phyloP scores from a whole-genome alignment of 2,797 vertebrate species.

The Naso thynnoides region DNA sequence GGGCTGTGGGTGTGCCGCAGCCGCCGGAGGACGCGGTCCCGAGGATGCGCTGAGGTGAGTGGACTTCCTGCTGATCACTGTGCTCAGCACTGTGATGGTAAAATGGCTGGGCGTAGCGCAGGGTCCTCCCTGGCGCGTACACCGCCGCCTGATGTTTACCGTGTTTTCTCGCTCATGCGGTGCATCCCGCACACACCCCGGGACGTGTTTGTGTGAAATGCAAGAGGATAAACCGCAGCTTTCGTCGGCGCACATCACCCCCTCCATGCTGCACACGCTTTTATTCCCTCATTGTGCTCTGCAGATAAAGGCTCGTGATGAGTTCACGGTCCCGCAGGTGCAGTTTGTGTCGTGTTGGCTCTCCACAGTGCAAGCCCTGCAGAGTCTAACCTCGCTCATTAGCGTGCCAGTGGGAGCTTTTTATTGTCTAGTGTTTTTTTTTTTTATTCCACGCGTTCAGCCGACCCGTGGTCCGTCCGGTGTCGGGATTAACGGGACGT shows the following conservation, averaged over 20 bases:
- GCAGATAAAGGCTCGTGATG: background rate
- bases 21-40: slow-evolving; percentile 59
- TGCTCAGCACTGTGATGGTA: background rate
- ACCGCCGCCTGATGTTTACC: slow-evolving; percentile 24
- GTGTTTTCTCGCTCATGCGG: background rate
- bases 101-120: slow-evolving; percentile 29
- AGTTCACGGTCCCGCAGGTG: background rate
- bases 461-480: background rate
- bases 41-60: slow-evolving; percentile 83
- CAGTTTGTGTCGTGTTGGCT: background rate
- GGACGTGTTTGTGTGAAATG: background rate
- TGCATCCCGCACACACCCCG: rapidly evolving
- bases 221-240: background rate
- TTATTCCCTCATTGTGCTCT: background rate
- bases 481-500: background rate
- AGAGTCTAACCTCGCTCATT: background rate
- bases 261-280: background rate
- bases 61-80: background rate
- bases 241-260: background rate
- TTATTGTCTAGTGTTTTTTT: no score
- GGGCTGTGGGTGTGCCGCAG: slow-evolving; percentile 68
- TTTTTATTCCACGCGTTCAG: background rate
- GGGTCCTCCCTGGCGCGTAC: slow-evolving; percentile 41
- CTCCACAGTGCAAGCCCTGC: slow-evolving; percentile 6
- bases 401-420: background rate